Evolutionary conservation across 2,113 vertebrate species (phyloP).

Genomic region (Sinocyclocheilus maitianheensis): DNA sequence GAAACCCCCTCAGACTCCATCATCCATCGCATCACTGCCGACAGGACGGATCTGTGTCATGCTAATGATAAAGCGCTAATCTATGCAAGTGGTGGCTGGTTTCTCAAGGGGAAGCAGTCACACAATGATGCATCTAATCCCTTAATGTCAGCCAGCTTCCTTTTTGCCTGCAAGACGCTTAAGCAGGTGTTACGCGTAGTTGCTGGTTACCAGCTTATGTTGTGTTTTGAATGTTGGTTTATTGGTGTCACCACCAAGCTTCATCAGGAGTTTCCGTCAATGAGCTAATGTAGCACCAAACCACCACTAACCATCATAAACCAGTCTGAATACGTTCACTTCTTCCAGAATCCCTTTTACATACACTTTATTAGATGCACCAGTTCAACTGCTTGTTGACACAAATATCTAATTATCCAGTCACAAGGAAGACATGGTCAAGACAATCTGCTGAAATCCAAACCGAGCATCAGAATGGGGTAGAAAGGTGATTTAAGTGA

Average conservation of each 20-base stretch:
- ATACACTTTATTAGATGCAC: too few species aligned
- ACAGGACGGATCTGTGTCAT: constrained; percentile 23
- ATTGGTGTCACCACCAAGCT: not conserved
- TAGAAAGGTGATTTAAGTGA: too few species aligned
- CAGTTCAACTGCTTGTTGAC: too few species aligned
- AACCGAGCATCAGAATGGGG: too few species aligned
- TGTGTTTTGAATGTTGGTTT: not conserved
- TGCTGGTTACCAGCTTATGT: not conserved
- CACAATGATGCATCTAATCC: constrained; percentile 1
- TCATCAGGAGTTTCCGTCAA: too few species aligned
- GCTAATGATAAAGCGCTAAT: constrained; percentile 22
- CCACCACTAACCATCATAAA: too few species aligned
- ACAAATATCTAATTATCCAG: too few species aligned
- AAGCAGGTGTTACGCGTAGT: not conserved
- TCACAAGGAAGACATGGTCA: too few species aligned
- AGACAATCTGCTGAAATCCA: too few species aligned
- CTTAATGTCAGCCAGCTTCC: not conserved
- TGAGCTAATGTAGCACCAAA: too few species aligned
- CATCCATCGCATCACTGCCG: not conserved
- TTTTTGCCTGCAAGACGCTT: not conserved
- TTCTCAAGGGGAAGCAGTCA: not conserved
- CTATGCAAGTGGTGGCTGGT: not conserved
- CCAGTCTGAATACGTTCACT: too few species aligned
- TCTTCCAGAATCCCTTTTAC: too few species aligned
- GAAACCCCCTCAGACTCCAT: not conserved